These are phyloP conservation scores for Gyps fulvus DNA, from an alignment of 2,113 vertebrate species.

Conservation along the genomic window DNA sequence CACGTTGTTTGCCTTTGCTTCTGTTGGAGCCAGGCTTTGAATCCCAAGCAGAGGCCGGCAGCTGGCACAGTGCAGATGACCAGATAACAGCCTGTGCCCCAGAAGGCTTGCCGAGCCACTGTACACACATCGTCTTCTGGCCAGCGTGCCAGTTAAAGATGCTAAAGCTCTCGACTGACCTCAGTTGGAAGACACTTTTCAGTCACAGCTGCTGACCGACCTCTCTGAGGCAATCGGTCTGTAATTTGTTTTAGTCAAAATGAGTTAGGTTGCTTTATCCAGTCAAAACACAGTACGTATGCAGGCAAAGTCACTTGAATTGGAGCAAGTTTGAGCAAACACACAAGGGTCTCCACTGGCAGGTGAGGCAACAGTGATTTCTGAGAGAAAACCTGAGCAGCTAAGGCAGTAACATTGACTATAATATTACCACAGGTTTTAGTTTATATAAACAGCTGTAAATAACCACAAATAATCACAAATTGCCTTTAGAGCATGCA, in stretches of 20 bases:
- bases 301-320: background rate
- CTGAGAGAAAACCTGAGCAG: background rate
- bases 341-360: background rate
- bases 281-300: background rate
- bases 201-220: background rate
- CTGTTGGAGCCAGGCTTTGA: background rate
- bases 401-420: background rate
- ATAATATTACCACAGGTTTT: background rate
- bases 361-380: background rate
- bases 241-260: background rate
- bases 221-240: background rate
- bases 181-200: background rate
- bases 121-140: background rate
- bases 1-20: background rate
- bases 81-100: background rate
- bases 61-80: background rate
- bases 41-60: background rate
- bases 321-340: background rate
- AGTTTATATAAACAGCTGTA: background rate
- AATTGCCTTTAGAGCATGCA: fast-evolving
- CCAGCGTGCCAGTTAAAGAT: background rate
- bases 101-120: background rate
- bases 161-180: background rate
- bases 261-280: background rate
- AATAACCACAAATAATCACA: background rate